These are phyloP conservation scores for Lypha dubia DNA, from an alignment of 2,888 invertebrate genomes.

Conservation along the genomic window DNA sequence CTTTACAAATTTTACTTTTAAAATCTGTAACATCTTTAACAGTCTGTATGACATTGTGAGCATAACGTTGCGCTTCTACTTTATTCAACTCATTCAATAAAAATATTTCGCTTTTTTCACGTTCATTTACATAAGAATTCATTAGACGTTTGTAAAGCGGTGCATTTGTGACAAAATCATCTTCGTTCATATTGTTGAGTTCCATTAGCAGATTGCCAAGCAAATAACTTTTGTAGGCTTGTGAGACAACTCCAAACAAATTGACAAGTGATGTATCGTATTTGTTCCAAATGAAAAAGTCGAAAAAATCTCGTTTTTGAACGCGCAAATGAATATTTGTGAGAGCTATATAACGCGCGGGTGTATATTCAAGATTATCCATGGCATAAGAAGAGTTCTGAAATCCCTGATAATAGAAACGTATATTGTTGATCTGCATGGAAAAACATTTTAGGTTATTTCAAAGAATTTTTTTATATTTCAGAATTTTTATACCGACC, in stretches of 20 bases:
- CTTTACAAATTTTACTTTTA: slow-evolving; percentile 79
- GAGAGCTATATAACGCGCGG: slow-evolving; percentile 79
- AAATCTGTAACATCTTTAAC: slow-evolving; percentile 76
- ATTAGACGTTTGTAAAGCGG: slow-evolving; percentile 77
- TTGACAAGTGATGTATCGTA: slow-evolving; percentile 75
- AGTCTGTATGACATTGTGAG: slow-evolving; percentile 75
- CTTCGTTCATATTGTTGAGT: slow-evolving; percentile 78
- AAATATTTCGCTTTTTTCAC: slow-evolving; percentile 79
- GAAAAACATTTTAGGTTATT: background rate
- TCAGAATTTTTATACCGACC: slow-evolving; percentile 71
- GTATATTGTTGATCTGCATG: slow-evolving; percentile 79
- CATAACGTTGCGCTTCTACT: slow-evolving; percentile 75
- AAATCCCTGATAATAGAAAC: slow-evolving; percentile 79
- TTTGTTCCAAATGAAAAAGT: slow-evolving; percentile 77
- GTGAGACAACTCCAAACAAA: slow-evolving; percentile 78
- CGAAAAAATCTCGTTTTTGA: slow-evolving; percentile 77
- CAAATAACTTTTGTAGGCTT: slow-evolving; percentile 79
- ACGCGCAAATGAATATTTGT: slow-evolving; percentile 77
- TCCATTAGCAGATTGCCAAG: slow-evolving; percentile 79
- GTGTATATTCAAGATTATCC: slow-evolving; percentile 74
- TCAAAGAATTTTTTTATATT: background rate
- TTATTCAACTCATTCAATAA: slow-evolving; percentile 77
- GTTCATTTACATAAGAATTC: slow-evolving; percentile 78
- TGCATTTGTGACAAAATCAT: slow-evolving; percentile 76
- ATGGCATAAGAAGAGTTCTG: slow-evolving; percentile 62